Percentiles rank a stretch among this genome's conserved stretches.
These are phyloP conservation scores for Calephelis virginiensis DNA, from an alignment of 1,140 invertebrate species.

Conservation along the genomic window DNA sequence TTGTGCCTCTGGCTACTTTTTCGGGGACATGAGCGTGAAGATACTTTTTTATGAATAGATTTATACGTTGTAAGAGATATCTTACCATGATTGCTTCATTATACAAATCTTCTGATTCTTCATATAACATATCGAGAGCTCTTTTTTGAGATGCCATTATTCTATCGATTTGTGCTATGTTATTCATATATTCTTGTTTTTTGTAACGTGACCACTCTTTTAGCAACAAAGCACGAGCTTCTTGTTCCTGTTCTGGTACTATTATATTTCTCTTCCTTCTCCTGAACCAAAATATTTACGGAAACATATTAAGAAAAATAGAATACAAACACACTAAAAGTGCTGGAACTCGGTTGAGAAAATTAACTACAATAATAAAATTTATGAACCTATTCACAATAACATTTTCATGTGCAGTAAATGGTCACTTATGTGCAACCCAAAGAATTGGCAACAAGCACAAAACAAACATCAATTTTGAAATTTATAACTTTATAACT, in stretches of 20 bases:
- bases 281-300: slow-evolving; percentile 35
- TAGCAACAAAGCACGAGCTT: slow-evolving; percentile 68
- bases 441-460: too few relatives aligned
- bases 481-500: too few relatives aligned
- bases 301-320: neutral
- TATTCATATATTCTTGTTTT: slow-evolving; percentile 79
- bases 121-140: slow-evolving; percentile 87
- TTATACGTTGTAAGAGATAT: neutral
- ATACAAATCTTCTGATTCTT: slow-evolving; percentile 90
- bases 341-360: too few relatives aligned
- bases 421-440: too few relatives aligned
- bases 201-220: slow-evolving; percentile 89
- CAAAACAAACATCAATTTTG: too few relatives aligned
- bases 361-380: too few relatives aligned
- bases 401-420: too few relatives aligned
- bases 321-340: too few relatives aligned
- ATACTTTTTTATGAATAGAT: too few relatives aligned
- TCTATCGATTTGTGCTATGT: slow-evolving; percentile 84
- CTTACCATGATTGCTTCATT: slow-evolving; percentile 87
- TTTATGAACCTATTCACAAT: too few relatives aligned
- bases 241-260: slow-evolving; percentile 43
- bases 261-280: slow-evolving; percentile 51
- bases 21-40: too few relatives aligned
- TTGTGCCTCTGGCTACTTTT: too few relatives aligned
- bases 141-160: slow-evolving; percentile 84